Evolutionary conservation across 2,797 vertebrate genomes (phyloP), one percentile per base, ranked within the genome.

Genomic region (Psittacula derbiana): DNA sequence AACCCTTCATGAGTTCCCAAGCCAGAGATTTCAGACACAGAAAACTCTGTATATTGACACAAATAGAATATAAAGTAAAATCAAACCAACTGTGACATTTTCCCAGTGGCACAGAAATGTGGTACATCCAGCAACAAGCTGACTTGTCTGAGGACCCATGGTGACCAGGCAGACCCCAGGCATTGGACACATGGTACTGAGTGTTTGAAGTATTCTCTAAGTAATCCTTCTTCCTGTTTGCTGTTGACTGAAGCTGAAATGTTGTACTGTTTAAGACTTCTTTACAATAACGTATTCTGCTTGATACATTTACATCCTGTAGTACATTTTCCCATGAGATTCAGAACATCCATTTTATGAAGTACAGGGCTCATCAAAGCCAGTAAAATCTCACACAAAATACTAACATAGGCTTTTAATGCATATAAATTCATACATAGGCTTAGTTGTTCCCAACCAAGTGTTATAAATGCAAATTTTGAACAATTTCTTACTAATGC

Each of bases 361-460:
- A 65, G 76, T 58, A 43, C 12, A 61, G 53, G 49, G 78, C 31
- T 52, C 33, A 30, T 61, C 86, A 83, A 88, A 83, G 31, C 17
- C 61, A 81, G 72, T 75, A 88, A 71, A 72, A 53, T 76, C 64
- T 92, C n/a, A 30, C 33, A 46, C 10, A 72, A 92, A 86, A 74
- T 25, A 58, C 30, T 80, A 23, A 71, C 78, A 86, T 52, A 21
- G 52, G 24, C 19, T 83, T 88, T 74, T 83, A 57, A 52, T 80
- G 58, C 41, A 17, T 58, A 58, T 62, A 62, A 75, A 84, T 81
- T 86, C 18, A 12, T 67, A 58, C 18, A 41, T 30, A 81, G 28
- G 15, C 40, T 90, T 64, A 2, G 5, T 55, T 90, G 72, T 27
- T 80, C 61, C 10, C 20, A 69, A 7, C 61, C 38, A 62, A 92